Evolutionary conservation across 2,888 invertebrate genomes (phyloP), one percentile per base, ranked within the genome.

Genomic region (Ectemnius continuus): DNA sequence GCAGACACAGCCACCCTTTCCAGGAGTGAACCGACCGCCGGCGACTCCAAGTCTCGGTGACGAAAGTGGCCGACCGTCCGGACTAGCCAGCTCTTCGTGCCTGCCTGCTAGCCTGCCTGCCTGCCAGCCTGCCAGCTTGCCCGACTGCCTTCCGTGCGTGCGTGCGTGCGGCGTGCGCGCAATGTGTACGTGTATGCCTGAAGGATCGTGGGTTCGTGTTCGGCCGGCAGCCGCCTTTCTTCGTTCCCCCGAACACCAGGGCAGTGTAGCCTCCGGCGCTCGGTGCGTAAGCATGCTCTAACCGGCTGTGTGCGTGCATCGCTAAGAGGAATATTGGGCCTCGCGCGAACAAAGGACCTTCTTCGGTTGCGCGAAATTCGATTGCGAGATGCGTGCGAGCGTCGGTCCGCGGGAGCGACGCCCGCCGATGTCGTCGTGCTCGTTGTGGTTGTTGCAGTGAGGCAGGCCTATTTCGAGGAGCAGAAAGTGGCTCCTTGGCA

Each of bases 371-470:
- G 56, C 14, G 1, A 48, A 16, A 23, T 60, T 28, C 47, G 13
- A 23, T 62, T 64, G 52, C 69, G 76, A 71, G 65, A 76, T 76
- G 76, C 76, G 76, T 76, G 76, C 71, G 62, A 71, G 68, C 57
- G 52, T 72, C 57, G 8, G 61, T 57, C 58, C 76, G 61, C 67
- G 71, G 59, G 52, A 67, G 61, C 69, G 68, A 76, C 76, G 76
- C 78, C 70, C 67, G 3, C 48, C 46, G 61, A 63, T 61, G 67
- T 57, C 23, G 23, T 23, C 23, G 23, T 23, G 23, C 3, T 23
- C 23, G 23, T 23, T 23, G 23, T 23, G 23, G 36, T 36, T 5
- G 28, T 28, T 11, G 36, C 36, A 70, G 73, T 78, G 76, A 76
- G 72, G 68, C 66, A 76, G 72, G 68, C 66, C 66, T 68, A 13